Evolutionary conservation across 2,797 vertebrate species (phyloP).

Genomic region (Enteromius paludinosus): DNA sequence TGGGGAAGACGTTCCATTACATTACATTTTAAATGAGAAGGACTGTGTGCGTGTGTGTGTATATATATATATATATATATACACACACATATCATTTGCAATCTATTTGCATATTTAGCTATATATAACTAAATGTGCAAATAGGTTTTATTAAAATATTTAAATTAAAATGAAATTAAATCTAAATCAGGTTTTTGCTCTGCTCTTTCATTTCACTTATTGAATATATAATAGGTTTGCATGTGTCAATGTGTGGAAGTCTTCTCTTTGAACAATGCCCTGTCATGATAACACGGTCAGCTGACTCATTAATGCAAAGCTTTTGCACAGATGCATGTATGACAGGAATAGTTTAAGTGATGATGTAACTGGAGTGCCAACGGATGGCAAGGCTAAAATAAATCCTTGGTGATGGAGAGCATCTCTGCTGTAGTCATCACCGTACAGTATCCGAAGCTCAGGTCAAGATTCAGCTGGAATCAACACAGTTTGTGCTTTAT

Average conservation of each 20-base stretch:
- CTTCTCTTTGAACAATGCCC: not conserved
- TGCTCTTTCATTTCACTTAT: no score
- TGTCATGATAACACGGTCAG: not conserved
- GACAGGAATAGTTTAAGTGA: constrained; percentile 6
- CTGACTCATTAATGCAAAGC: constrained; percentile 23
- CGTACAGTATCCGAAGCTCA: not conserved
- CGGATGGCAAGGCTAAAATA: constrained; percentile 3
- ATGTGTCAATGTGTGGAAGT: not conserved
- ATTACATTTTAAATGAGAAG: not conserved
- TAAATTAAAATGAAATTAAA: not conserved
- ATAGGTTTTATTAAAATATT: not conserved
- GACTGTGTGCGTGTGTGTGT: not conserved
- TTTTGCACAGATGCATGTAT: constrained; percentile 3
- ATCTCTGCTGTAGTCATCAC: constrained; percentile 15
- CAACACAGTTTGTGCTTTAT: not conserved
- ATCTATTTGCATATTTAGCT: no score
- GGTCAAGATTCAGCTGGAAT: not conserved
- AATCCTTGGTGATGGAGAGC: not conserved
- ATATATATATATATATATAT: no score
- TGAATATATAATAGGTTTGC: not conserved
- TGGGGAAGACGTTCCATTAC: not conserved
- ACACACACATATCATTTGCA: no score
- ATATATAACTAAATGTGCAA: not conserved
- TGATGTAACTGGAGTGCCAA: constrained; percentile 34
- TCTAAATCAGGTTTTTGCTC: not conserved